Evolutionary conservation across 2,797 vertebrate species (phyloP).

Genomic region (Orestias chungarensis): DNA sequence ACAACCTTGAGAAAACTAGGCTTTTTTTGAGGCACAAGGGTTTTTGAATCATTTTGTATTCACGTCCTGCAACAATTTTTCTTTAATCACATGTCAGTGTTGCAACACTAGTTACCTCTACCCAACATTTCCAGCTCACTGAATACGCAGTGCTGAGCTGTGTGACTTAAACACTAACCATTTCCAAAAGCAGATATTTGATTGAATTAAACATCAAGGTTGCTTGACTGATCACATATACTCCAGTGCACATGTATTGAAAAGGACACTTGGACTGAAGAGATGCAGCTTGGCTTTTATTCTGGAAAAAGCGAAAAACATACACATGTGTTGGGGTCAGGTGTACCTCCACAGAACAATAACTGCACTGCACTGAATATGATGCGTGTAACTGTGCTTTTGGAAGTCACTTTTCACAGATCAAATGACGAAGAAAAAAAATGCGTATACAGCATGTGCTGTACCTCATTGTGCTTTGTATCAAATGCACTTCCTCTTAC

Average conservation of each 20-base stretch:
- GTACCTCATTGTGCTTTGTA: neutral
- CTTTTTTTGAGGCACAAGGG: slow-evolving; percentile 17
- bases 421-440: neutral
- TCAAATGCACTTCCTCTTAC: neutral
- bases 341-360: neutral
- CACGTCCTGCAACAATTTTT: slow-evolving; percentile 20
- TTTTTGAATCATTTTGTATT: slow-evolving; percentile 54
- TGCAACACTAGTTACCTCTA: slow-evolving; percentile 30
- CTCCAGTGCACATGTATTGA: neutral
- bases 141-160: neutral
- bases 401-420: neutral
- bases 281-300: neutral
- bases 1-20: slow-evolving; percentile 39
- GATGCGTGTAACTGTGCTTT: neutral
- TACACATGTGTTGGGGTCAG: neutral
- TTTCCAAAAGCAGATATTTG: neutral
- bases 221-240: neutral
- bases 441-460: neutral
- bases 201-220: slow-evolving; percentile 2
- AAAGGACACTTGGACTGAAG: neutral
- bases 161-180: neutral
- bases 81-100: slow-evolving; percentile 31
- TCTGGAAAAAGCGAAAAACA: neutral
- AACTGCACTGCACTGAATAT: neutral
- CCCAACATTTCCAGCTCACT: slow-evolving; percentile 3